Base-by-base conservation (phyloP, 2,888 invertebrate species). In the Agrilus mali region DNA sequence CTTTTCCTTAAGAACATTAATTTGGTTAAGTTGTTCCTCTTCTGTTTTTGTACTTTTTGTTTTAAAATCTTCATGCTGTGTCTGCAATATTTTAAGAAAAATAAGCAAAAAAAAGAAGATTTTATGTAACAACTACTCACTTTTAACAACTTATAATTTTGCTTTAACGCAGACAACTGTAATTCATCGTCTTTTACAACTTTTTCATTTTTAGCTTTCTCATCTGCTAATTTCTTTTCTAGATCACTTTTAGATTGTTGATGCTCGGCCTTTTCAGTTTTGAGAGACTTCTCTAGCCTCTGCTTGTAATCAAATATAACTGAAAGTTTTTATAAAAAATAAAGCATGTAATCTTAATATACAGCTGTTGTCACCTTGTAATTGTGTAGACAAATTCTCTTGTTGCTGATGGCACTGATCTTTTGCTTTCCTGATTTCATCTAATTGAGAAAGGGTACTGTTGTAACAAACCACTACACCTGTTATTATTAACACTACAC, bases 271-370 rank as follows among this genome's bases (percentile, higher is more conserved):
- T 74, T 72, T 58, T 77, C 74, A 33, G 64, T 64, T 53, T 75
- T 74, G 22, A 75, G 56, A 14, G 71, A 72, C 53, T 74, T 75
- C 53, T 77, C 77, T 41, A 75, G 57, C 36, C 71, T 61, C 47
- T 70, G 65, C 58, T 77, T 77, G 48, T 74, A 73, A 50, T 76
- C 75, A 15, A 72, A 70, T 40, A 77, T 70, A 36, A 74, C 78
- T 77, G 53, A 33, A 61, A 61, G 33, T 10, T n/a, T 16, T 22
- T 27, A 10, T 27, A 36, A 39, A 12, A 4, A 42, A 14, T 5
- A 33, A 17, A 12, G 17, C 27, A 27, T 12, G 37, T 22, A 32
- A 20, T 20, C 6, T 31, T 27, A 38, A 3, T 31, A 32, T 12
- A 12, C 15, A 41, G 33, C 17, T 41, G 20, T 14, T 32, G 50